A percentile compares a stretch with the other conserved stretches of the same genome.
Evolutionary conservation across 2,888 invertebrate species (phyloP).

Genomic region (Agriotes lineatus): DNA sequence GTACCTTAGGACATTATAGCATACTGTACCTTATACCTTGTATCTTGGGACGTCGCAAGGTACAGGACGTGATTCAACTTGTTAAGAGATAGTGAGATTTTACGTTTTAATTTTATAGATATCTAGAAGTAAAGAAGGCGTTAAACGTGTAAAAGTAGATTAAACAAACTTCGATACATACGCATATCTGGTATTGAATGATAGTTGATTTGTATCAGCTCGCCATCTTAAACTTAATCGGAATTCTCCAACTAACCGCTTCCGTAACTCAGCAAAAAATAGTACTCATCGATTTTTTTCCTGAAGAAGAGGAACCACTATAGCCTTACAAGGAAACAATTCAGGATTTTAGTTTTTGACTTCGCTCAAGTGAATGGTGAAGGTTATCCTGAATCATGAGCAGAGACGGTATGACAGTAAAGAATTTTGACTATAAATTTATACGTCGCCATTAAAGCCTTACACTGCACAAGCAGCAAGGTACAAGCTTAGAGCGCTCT

Average conservation of each 20-base stretch:
- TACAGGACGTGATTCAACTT: neutral
- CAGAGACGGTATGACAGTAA: conserved; percentile 14
- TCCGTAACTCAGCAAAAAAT: neutral
- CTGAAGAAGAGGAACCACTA: no score
- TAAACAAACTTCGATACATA: neutral
- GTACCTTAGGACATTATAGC: no score
- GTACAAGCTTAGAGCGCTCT: conserved; percentile 1
- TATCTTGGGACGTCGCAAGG: neutral
- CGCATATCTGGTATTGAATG: neutral
- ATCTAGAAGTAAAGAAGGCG: neutral
- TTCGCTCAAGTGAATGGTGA: neutral
- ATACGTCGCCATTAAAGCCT: no score
- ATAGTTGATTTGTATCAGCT: neutral
- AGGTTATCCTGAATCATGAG: conserved; percentile 1
- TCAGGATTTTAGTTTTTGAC: neutral
- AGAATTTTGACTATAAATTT: conserved; percentile 4
- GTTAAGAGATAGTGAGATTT: neutral
- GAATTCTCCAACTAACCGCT: neutral
- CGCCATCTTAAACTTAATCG: neutral
- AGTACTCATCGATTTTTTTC: neutral
- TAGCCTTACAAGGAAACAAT: neutral
- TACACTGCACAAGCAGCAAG: no score
- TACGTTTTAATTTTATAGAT: neutral
- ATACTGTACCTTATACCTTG: no score
- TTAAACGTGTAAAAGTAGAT: neutral